Evolutionary conservation across 2,888 invertebrate genomes (phyloP).

Genomic region (Ceratothoa steindachneri): DNA sequence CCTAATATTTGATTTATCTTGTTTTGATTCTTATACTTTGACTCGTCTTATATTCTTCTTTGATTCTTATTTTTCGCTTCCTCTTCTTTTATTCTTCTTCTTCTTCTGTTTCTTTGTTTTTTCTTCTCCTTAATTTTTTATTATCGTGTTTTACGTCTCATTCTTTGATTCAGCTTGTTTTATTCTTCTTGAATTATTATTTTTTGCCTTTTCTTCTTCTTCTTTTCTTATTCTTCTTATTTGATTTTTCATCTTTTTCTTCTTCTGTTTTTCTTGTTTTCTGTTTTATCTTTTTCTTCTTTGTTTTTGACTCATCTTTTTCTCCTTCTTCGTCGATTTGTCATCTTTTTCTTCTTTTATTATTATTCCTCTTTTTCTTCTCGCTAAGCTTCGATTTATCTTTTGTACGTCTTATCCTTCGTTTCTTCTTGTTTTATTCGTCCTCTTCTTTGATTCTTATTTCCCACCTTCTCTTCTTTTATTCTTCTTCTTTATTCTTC

Average conservation of each 20-base stretch:
- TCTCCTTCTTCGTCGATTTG: not conserved
- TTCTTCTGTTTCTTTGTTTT: not conserved
- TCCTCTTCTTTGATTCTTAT: too few relatives aligned
- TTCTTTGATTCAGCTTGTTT: not conserved
- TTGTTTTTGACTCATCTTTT: not conserved
- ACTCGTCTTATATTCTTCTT: not conserved
- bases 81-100: not conserved
- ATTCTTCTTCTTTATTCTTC: too few relatives aligned
- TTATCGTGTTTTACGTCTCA: not conserved
- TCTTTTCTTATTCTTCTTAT: not conserved
- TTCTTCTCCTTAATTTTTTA: not conserved
- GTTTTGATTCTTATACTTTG: not conserved
- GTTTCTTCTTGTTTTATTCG: too few relatives aligned
- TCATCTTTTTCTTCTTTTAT: not conserved
- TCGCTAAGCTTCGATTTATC: too few relatives aligned
- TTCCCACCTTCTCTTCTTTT: too few relatives aligned
- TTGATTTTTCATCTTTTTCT: not conserved
- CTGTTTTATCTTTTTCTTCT: not conserved
- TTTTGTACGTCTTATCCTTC: too few relatives aligned
- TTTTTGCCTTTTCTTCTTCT: not conserved
- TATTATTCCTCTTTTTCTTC: too few relatives aligned
- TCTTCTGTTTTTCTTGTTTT: not conserved
- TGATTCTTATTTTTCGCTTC: not conserved
- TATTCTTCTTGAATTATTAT: not conserved
- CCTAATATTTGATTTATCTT: not conserved